Base-by-base conservation (phyloP, 2,113 vertebrate genomes). In the Polypterus senegalus region DNA sequence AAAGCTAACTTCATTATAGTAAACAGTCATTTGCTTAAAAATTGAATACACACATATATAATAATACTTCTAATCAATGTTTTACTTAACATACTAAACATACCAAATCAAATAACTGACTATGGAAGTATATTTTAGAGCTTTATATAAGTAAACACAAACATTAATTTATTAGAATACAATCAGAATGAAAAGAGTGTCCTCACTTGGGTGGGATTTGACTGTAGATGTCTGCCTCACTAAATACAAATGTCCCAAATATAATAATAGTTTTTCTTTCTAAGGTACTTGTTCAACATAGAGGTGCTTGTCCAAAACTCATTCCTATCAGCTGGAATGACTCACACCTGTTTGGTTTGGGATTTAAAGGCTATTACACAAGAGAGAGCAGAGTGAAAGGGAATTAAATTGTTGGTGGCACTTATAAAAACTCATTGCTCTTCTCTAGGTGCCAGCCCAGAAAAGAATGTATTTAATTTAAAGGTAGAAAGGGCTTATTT, bases 21-120 rank as follows among this genome's bases (percentile, higher is more conserved):
- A 80, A 81, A 79, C 76, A 75, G 56, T 71, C 52, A 66, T 75
- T 75, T 73, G 69, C 52, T 58, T 11, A 64, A 76, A 68, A 63
- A 60, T 27, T 46, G n/a, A 49, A 49, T 51, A 59, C 43, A 53
- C 51, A 67, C 64, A 60, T 46, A 51, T 44, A 49, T 43, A 67
- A 67, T 54, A 11, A 7, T 57, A 27, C n/a, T 7, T 61, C 6
- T 59, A 69, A 58, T 57, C n/a, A 78, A 62, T 9, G 48, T 63
- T 63, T 49, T 57, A 49, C 55, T 49, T 5, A 58, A 58, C 55
- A 68, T 67, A 51, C 44, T 65, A 71, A 70, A 73, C 69, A 71
- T 65, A 57, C 54, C 63, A 68, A 66, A 67, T 65, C 66, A 61
- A 56, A 46, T 7, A 66, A 47, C 7, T 46, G 73, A 61, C 74